Percentiles rank a stretch among this genome's conserved stretches.
Evolutionary conservation across 2,113 vertebrate species (phyloP).

Genomic region (Pelusios castaneus): DNA sequence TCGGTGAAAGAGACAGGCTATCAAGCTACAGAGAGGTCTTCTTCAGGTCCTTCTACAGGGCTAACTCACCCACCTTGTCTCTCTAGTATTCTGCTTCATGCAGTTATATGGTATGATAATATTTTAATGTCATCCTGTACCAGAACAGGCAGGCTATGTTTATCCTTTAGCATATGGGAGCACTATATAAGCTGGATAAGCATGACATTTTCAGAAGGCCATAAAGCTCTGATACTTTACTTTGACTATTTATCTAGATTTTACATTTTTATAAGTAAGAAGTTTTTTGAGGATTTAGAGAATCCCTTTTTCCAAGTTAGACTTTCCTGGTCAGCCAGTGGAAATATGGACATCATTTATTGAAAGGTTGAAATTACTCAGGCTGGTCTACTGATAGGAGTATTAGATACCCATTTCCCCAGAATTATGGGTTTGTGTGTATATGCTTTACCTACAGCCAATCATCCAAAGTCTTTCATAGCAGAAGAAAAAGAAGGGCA

Average conservation of each 20-base stretch:
- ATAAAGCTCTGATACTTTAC: neutral
- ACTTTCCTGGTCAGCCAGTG: neutral
- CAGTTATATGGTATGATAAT: neutral
- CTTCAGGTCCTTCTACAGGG: neutral
- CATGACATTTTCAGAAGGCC: neutral
- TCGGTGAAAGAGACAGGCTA: neutral
- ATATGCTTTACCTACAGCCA: neutral
- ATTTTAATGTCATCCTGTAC: neutral
- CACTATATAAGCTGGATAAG: neutral
- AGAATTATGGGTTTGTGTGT: neutral
- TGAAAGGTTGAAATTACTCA: neutral
- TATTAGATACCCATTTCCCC: neutral
- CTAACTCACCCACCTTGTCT: neutral
- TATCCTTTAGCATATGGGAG: neutral
- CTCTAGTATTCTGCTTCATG: neutral
- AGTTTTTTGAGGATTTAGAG: neutral
- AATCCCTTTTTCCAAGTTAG: neutral
- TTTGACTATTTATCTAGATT: neutral
- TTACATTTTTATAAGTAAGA: neutral
- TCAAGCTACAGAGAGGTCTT: neutral
- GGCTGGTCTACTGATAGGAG: neutral
- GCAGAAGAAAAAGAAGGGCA: neutral
- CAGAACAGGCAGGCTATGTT: neutral
- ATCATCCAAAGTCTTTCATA: neutral
- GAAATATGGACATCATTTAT: neutral